Conservation (phyloP, 2,888 invertebrate genomes). For the Latrodectus hesperus region DNA sequence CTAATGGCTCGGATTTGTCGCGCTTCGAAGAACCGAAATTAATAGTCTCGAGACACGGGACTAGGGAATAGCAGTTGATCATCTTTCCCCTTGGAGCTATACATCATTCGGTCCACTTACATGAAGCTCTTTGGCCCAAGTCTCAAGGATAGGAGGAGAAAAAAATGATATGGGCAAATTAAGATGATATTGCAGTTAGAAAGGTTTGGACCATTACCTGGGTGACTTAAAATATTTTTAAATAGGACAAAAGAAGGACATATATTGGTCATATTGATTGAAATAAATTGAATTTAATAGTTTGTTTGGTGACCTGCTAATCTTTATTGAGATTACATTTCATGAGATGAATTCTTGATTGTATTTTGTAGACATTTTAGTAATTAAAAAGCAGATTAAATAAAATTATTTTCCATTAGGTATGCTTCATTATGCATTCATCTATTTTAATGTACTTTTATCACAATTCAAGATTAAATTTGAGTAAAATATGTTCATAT, state of each 20-base stretch:
- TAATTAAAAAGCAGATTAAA: too few relatives aligned
- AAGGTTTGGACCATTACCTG: constrained; percentile 22
- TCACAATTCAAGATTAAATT: too few relatives aligned
- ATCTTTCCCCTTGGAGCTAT: constrained; percentile 61
- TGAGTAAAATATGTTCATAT: too few relatives aligned
- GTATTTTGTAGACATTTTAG: too few relatives aligned
- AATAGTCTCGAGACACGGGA: constrained; percentile 64
- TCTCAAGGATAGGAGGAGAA: neutral
- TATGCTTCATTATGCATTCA: too few relatives aligned
- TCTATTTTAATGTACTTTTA: too few relatives aligned
- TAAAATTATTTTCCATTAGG: too few relatives aligned
- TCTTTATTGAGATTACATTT: too few relatives aligned
- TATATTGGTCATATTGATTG: too few relatives aligned
- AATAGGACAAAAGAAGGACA: neutral
- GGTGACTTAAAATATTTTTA: constrained; percentile 9
- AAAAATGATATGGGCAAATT: constrained; percentile 41
- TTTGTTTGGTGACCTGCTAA: too few relatives aligned
- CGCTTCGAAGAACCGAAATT: constrained; percentile 60
- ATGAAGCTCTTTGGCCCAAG: constrained; percentile 14
- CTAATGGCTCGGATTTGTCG: constrained; percentile 68
- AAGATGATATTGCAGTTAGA: constrained; percentile 38
- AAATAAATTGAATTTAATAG: too few relatives aligned
- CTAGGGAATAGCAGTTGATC: constrained; percentile 59
- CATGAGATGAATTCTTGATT: too few relatives aligned
- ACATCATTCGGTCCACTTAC: constrained; percentile 56